phyloP scores from a whole-genome alignment of 2,113 vertebrate species.

The Okapia johnstoni region DNA sequence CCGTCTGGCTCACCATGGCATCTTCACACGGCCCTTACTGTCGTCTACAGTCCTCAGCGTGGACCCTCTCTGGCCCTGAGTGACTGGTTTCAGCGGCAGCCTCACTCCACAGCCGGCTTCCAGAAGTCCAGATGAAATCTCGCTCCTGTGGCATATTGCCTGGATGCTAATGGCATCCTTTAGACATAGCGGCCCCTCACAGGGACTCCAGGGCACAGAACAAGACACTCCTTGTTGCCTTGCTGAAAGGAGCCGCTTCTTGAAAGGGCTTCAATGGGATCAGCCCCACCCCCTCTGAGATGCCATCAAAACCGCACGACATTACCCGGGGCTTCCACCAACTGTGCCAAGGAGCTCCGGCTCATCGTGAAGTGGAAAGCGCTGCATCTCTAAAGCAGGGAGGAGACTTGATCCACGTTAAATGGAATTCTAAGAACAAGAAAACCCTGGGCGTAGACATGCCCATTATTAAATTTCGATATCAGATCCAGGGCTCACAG shows the following conservation, averaged over 20 bases:
- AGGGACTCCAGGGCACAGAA: constrained; percentile 48
- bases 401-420: neutral
- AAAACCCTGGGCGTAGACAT: neutral
- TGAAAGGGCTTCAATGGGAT: constrained; percentile 9
- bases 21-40: neutral
- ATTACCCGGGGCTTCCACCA: neutral
- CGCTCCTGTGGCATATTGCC: neutral
- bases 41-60: neutral
- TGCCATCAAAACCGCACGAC: constrained; percentile 2
- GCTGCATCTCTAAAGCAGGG: neutral
- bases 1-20: neutral
- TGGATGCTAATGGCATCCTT: constrained; percentile 43
- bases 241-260: neutral
- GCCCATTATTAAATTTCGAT: neutral
- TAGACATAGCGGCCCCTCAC: neutral
- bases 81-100: neutral
- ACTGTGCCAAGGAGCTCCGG: neutral
- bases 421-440: neutral
- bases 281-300: constrained; percentile 21
- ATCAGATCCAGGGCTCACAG: neutral
- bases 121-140: constrained; percentile 34
- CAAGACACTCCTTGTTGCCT: constrained; percentile 70
- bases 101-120: neutral
- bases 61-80: neutral
- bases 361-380: accelerated